Evolutionary conservation across 2,888 invertebrate genomes (phyloP).

Genomic region (Pristionchus maxplancki): DNA sequence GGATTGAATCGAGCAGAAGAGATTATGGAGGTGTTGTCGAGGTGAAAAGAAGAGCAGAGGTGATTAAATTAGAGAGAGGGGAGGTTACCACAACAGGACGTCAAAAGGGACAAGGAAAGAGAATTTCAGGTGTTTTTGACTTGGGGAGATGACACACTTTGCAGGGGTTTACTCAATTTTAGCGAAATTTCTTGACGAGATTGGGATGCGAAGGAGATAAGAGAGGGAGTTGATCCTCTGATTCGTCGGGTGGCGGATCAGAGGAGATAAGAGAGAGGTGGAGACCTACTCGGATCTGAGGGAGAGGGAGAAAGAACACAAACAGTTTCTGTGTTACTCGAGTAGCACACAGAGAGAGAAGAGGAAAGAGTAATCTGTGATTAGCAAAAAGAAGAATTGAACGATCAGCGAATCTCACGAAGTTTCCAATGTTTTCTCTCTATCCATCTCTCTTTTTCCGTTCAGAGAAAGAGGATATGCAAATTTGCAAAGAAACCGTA

Average conservation of each 20-base stretch:
- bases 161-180: not conserved
- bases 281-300: not conserved
- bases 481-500: not conserved
- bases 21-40: not conserved
- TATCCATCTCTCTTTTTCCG: not conserved
- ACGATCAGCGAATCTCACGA: conserved; percentile 7
- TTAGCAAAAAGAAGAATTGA: not conserved
- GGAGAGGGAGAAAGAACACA: not conserved
- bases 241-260: not conserved
- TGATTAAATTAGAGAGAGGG: conserved; percentile 29
- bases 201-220: not conserved
- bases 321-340: conserved; percentile 42
- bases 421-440: not conserved
- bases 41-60: not conserved
- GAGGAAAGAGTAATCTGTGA: conserved; percentile 35
- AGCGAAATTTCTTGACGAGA: not conserved
- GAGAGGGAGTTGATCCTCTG: too few species aligned
- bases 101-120: not conserved
- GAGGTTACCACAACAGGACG: not conserved
- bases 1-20: not conserved
- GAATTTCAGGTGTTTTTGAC: not conserved
- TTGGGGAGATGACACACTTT: not conserved
- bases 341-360: conserved; percentile 28
- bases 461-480: not conserved
- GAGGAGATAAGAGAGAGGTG: not conserved